Conservation (phyloP, 2,888 invertebrate species). For the Drosophila lacicola region DNA sequence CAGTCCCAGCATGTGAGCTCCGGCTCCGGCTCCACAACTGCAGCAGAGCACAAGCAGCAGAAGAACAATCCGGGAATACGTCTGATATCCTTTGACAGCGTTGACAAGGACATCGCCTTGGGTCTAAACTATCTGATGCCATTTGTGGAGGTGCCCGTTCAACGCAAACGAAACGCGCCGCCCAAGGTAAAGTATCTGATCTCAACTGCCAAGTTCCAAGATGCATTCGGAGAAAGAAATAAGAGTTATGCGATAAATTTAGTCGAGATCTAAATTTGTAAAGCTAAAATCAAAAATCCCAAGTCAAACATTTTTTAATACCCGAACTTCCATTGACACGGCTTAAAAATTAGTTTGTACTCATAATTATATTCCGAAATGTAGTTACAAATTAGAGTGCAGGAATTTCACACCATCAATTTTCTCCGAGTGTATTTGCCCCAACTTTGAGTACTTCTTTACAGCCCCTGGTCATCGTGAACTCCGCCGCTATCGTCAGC, state of each 20-base stretch:
- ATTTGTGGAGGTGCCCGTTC: slow-evolving; percentile 75
- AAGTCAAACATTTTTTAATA: no score
- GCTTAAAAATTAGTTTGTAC: no score
- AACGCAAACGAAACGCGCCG: slow-evolving; percentile 62
- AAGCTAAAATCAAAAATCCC: no score
- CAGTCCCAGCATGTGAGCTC: neutral
- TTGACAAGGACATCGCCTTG: slow-evolving; percentile 67
- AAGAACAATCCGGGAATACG: slow-evolving; percentile 31
- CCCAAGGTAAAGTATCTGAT: slow-evolving; percentile 40
- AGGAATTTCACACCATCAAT: no score
- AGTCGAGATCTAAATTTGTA: no score
- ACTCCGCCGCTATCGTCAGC: slow-evolving; percentile 73
- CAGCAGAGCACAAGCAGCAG: slow-evolving; percentile 15
- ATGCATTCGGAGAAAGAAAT: neutral
- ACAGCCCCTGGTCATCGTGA: slow-evolving; percentile 75
- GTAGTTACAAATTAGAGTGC: no score
- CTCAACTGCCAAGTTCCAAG: no score
- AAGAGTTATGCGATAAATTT: neutral
- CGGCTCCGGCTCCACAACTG: neutral
- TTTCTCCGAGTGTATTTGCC: slow-evolving; percentile 1
- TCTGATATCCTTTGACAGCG: slow-evolving; percentile 70
- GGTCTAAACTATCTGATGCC: slow-evolving; percentile 78
- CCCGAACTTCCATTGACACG: no score
- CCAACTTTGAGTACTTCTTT: no score
- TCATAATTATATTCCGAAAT: no score